phyloP scores from a whole-genome alignment of 2,113 vertebrate species.

The Halcyon malimbica region DNA sequence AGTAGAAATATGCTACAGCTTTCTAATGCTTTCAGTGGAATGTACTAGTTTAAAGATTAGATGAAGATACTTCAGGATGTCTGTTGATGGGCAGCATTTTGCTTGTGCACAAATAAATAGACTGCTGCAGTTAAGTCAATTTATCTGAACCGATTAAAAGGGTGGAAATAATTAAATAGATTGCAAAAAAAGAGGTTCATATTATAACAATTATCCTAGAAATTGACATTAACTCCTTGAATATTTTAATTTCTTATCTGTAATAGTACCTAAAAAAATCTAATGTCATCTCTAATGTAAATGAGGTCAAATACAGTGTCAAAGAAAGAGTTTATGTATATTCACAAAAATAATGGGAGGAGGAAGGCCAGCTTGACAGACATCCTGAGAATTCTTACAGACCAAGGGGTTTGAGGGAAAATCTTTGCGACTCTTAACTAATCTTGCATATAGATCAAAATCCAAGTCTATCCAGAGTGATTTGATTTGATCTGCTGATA shows the following conservation, averaged over 20 bases:
- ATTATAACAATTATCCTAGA: constrained; percentile 1
- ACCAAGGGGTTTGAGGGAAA: not conserved
- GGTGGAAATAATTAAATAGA: constrained; percentile 4
- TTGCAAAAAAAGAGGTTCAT: not conserved
- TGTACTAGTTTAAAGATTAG: not conserved
- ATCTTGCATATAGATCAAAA: constrained; percentile 34
- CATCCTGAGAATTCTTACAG: constrained; percentile 17
- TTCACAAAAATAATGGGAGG: constrained; percentile 50
- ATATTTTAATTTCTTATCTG: constrained; percentile 9
- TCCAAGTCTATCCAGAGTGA: constrained; percentile 23
- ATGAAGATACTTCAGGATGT: not conserved
- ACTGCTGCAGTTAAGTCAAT: not conserved
- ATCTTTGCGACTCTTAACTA: not conserved
- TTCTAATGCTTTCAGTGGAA: not conserved
- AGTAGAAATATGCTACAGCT: not conserved
- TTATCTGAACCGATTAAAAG: constrained; percentile 25
- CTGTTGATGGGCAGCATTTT: not conserved
- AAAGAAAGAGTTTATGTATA: constrained; percentile 20
- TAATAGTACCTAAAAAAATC: not conserved
- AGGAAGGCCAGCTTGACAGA: constrained; percentile 36
- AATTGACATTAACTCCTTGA: not conserved
- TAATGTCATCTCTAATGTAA: constrained; percentile 3
- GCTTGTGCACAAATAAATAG: not conserved
- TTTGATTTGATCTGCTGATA: constrained; percentile 57
- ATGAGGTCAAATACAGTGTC: constrained; percentile 24